Conservation (phyloP, 2,797 vertebrate genomes). For the Allochrocebus solatus region DNA sequence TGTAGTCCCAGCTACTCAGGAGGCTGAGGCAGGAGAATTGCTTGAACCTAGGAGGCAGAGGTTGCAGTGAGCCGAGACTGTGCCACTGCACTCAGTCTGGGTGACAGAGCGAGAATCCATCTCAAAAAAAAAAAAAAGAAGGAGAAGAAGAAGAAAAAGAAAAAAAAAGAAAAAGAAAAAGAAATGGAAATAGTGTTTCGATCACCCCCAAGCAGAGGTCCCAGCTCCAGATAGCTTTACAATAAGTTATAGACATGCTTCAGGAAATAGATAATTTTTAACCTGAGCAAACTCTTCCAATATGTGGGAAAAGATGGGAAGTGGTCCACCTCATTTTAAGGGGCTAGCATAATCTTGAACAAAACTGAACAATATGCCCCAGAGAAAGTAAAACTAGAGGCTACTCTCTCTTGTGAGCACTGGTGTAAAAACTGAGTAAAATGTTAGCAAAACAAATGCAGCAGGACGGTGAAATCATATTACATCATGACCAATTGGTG, state of each 20-base stretch:
- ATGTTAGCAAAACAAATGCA: background rate
- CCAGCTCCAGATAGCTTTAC: background rate
- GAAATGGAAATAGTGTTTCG: background rate
- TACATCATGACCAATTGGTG: background rate
- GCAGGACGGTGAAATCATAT: background rate
- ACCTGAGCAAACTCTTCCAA: background rate
- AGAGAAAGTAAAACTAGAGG: background rate
- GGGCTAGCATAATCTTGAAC: background rate
- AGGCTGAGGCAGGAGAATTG: too few species aligned
- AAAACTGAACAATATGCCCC: background rate
- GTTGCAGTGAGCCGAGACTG: too few species aligned
- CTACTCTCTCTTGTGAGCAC: background rate
- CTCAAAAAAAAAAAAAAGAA: background rate
- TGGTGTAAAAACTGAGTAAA: background rate
- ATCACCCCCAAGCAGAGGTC: background rate
- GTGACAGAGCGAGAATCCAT: accelerated
- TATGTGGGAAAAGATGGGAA: background rate
- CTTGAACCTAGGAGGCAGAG: too few species aligned
- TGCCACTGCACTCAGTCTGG: too few species aligned
- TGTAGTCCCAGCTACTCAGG: too few species aligned
- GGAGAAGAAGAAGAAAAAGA: too few species aligned
- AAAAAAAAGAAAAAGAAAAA: background rate
- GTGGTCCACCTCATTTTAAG: background rate
- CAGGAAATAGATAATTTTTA: background rate
- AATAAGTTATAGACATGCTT: background rate